Evolutionary conservation across 2,113 vertebrate species (phyloP), one percentile per base, ranked within the genome.

Genomic region (Odocoileus hemionus): DNA sequence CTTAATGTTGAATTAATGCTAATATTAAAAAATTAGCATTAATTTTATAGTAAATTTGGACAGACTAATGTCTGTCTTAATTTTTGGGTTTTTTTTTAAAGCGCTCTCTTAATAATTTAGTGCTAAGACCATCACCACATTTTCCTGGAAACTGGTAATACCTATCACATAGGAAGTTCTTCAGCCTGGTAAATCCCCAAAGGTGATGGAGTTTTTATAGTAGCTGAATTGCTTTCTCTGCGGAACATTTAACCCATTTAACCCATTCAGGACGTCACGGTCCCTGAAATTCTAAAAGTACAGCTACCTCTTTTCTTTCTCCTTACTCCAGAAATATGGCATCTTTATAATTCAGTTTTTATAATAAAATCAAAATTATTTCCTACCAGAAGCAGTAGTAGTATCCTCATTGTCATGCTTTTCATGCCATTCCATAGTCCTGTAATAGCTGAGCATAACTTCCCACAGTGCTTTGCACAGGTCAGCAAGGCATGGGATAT

Each of bases 401-500:
- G 97, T 82, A 67, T 98, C 99, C 70, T 99, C 99, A 95, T 98
- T 99, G 98, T 99, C 99, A 10, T 99, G 99, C 96, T 99, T 99
- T 86, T 99, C 99, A 3, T 99, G 99, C 99, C 99, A 99, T 98
- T 99, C 99, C 99, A 99, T 99, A 0, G 99, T 99, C 57, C 99
- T 98, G 96, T 99, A 99, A 98, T 99, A 99, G 98, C 99, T 99
- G 74, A 99, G 99, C 99, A 99, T 99, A 92, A 99, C 99, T 97
- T 99, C 99, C 99, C 99, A 99, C 61, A 99, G 99, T 88, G 99
- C 99, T 98, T 99, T 99, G 99, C 99, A 99, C 43, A 99, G 99
- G 97, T 99, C 99, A 11, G 99, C 99, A 97, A 99, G 99, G 98
- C 99, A 99, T 6, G 99, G 99, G 92, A 99, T 99, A 98, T 99